These are phyloP conservation scores for Lagopus leucura DNA, from an alignment of 2,113 vertebrate species.

Conservation along the genomic window DNA sequence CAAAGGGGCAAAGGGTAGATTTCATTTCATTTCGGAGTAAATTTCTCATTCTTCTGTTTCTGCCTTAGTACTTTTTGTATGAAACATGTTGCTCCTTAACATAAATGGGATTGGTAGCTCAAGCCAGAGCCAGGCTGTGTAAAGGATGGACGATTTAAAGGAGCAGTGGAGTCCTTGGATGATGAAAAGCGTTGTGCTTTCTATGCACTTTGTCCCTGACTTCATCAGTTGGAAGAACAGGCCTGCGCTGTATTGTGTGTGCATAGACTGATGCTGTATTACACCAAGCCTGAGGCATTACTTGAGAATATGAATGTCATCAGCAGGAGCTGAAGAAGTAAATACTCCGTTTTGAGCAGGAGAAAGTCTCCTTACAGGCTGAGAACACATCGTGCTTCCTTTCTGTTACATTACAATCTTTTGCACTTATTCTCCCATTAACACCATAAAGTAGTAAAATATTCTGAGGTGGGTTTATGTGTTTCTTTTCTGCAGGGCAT, in stretches of 20 bases:
- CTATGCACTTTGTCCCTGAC: not conserved
- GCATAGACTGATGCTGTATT: not conserved
- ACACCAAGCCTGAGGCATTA: not conserved
- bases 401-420: not conserved
- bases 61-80: not conserved
- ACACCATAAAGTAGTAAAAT: not conserved
- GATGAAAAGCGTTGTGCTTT: not conserved
- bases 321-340: not conserved
- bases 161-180: not conserved
- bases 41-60: not conserved
- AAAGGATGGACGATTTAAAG: not conserved
- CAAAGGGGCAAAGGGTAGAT: not conserved
- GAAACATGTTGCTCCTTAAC: not conserved
- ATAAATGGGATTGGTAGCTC: not conserved
- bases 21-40: not conserved
- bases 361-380: not conserved
- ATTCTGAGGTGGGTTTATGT: not conserved
- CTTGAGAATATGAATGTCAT: not conserved
- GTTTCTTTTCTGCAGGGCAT: conserved; percentile 80
- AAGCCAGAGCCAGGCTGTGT: not conserved
- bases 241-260: not conserved
- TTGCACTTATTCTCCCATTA: not conserved
- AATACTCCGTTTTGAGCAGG: not conserved
- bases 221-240: not conserved
- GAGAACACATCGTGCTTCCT: not conserved